phyloP scores from a whole-genome alignment of 92 coral and sea anemone genomes.

The Paramuricea clavata region DNA sequence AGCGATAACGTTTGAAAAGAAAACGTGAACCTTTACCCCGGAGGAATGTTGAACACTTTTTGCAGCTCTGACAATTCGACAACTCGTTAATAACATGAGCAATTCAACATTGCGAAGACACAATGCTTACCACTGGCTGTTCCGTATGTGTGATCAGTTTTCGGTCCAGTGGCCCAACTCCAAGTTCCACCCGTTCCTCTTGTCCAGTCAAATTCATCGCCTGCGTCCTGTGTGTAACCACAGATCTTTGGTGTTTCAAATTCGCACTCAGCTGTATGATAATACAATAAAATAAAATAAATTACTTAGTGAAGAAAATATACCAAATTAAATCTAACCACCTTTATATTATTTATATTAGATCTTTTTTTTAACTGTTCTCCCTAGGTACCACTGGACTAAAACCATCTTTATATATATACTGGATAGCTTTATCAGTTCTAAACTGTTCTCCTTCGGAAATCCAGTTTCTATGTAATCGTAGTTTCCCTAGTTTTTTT shows the following conservation, averaged over 20 bases:
- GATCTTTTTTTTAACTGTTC: neutral
- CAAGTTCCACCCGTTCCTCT: conserved; percentile 86
- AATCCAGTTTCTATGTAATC: no score
- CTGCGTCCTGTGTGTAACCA: conserved; percentile 86
- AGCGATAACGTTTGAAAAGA: no score
- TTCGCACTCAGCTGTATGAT: conserved; percentile 85
- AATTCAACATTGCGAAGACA: no score
- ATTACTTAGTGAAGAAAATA: neutral
- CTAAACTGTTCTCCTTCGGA: no score
- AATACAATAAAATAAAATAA: neutral
- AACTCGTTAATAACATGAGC: no score
- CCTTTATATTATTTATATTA: no score
- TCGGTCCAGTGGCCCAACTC: conserved; percentile 80
- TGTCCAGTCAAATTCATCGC: conserved; percentile 89
- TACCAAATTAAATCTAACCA: no score
- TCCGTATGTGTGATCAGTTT: conserved; percentile 85
- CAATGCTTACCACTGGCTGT: conserved; percentile 75
- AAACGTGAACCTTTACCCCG: no score
- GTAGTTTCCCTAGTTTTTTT: no score
- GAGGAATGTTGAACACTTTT: no score
- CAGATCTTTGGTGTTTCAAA: conserved; percentile 87
- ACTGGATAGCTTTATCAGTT: neutral
- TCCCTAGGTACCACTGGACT: no score
- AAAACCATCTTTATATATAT: neutral
- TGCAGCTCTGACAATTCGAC: no score